These are phyloP conservation scores for Aricia artaxerxes DNA, from an alignment of 2,888 invertebrate genomes.

Conservation along the genomic window DNA sequence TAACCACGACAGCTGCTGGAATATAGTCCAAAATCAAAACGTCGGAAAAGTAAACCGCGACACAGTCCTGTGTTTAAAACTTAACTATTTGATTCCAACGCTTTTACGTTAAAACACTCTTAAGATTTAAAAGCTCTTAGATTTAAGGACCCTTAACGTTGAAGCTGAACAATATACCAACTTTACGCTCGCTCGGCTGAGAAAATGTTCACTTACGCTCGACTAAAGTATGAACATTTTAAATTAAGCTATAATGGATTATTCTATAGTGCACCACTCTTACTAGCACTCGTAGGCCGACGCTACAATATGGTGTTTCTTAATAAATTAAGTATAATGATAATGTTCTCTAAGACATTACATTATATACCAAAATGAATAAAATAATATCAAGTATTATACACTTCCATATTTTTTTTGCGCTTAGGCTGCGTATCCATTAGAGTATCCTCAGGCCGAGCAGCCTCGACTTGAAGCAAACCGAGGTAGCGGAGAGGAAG, in stretches of 20 bases:
- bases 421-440: too few relatives aligned
- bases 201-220: neutral
- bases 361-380: too few relatives aligned
- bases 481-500: too few relatives aligned
- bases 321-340: too few relatives aligned
- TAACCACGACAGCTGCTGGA: neutral
- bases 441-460: too few relatives aligned
- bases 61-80: neutral
- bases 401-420: too few relatives aligned
- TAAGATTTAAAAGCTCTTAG: slow-evolving; percentile 18
- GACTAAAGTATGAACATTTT: neutral
- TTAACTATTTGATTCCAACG: neutral
- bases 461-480: too few relatives aligned
- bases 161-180: slow-evolving; percentile 2
- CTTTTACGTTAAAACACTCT: neutral
- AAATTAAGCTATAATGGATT: neutral
- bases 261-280: neutral
- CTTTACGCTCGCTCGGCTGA: neutral
- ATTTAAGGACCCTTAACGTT: slow-evolving; percentile 7
- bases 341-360: too few relatives aligned
- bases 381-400: too few relatives aligned
- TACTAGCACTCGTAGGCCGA: neutral
- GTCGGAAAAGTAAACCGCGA: neutral
- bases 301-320: too few relatives aligned
- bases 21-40: neutral